A percentile compares a stretch with the other conserved stretches of the same genome.
Conservation (phyloP, 2,113 vertebrate genomes). For the Falco punctatus region DNA sequence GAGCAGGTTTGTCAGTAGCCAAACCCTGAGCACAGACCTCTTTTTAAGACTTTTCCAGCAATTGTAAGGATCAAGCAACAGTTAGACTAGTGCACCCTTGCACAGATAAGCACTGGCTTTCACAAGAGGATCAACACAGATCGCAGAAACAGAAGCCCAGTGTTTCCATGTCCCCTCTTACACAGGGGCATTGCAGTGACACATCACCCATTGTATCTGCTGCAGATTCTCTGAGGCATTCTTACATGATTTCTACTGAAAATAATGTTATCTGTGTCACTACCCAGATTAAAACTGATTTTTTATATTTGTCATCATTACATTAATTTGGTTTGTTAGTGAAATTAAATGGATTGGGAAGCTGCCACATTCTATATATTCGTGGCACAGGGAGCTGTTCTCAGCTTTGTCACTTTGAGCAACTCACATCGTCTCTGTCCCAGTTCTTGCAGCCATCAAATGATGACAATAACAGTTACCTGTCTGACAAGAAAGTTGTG, state of each 20-base stretch:
- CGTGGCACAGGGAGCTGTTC: background rate
- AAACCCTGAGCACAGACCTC: background rate
- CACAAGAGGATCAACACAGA: slow-evolving; percentile 24
- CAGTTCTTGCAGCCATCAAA: background rate
- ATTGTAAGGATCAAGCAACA: background rate
- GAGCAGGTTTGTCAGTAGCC: background rate
- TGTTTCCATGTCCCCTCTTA: background rate
- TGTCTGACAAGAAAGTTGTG: background rate
- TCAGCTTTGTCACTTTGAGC: background rate
- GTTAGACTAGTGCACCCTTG: background rate
- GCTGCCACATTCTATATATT: background rate
- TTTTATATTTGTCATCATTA: background rate
- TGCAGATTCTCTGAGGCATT: background rate
- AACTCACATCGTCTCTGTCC: background rate
- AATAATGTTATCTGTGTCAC: background rate
- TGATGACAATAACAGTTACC: background rate
- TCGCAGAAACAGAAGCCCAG: slow-evolving; percentile 5
- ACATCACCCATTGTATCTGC: background rate
- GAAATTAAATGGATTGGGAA: background rate
- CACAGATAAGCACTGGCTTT: slow-evolving; percentile 15
- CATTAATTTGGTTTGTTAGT: background rate
- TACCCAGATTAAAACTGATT: background rate
- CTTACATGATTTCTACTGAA: background rate
- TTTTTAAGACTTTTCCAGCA: background rate
- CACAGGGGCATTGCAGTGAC: background rate